phyloP scores from a whole-genome alignment of 2,888 invertebrate genomes.

The Platycheirus rosarum region DNA sequence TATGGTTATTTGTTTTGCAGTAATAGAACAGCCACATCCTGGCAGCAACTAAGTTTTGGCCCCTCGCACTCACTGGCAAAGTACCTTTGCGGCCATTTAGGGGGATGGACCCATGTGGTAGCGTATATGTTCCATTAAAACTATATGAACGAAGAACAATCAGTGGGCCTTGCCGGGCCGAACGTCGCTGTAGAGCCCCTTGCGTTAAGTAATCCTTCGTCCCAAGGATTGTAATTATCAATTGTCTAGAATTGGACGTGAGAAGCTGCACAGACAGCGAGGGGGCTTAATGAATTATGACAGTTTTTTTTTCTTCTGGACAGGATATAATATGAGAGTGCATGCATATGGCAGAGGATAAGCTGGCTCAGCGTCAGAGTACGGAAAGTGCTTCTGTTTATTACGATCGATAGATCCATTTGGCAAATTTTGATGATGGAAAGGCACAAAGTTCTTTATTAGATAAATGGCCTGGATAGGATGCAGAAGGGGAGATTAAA shows the following conservation, averaged over 20 bases:
- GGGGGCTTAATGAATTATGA: slow-evolving; percentile 69
- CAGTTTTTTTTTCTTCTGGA: slow-evolving; percentile 38
- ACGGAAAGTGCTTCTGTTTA: slow-evolving; percentile 24
- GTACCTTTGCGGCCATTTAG: slow-evolving; percentile 52
- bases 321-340: slow-evolving; percentile 36
- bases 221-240: slow-evolving; percentile 69
- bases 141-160: slow-evolving; percentile 18
- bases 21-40: slow-evolving; percentile 32
- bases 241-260: slow-evolving; percentile 63
- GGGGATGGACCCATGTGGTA: slow-evolving; percentile 69
- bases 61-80: slow-evolving; percentile 12
- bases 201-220: slow-evolving; percentile 62
- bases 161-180: not conserved
- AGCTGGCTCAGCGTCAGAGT: slow-evolving; percentile 20
- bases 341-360: slow-evolving; percentile 58
- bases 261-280: slow-evolving; percentile 17
- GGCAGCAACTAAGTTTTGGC: slow-evolving; percentile 32
- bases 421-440: slow-evolving; percentile 43
- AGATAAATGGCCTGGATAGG: slow-evolving; percentile 40
- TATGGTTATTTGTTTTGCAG: slow-evolving; percentile 71
- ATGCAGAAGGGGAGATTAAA: slow-evolving; percentile 47
- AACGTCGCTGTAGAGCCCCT: slow-evolving; percentile 25
- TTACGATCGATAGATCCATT: slow-evolving; percentile 54
- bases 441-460: slow-evolving; percentile 28
- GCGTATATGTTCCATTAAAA: slow-evolving; percentile 67